Evolutionary conservation across 1,140 invertebrate genomes (phyloP), one percentile per base, ranked within the genome.

Genomic region (Streblospio benedicti): DNA sequence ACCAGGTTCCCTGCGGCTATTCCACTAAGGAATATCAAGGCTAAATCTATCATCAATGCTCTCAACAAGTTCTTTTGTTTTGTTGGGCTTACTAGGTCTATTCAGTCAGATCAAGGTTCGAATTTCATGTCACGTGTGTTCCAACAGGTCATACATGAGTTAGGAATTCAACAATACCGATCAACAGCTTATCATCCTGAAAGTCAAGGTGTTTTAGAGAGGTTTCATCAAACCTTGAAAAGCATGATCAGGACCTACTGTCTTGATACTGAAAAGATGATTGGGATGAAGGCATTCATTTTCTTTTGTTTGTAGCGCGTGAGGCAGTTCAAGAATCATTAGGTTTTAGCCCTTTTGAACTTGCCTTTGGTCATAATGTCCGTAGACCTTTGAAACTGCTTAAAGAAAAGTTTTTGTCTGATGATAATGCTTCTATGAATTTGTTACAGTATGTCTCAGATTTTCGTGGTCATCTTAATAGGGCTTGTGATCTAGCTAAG

Each of bases 41-140:
- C 51, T 27, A 6, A 6, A 9, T 20, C 51, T 5, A 28, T 53
- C 6, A 30, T 30, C 12, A 53, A 53, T 16, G 51, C 51, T 6
- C 5, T 53, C 16, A 23, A 16, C 14, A 20, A 53, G 14, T 53
- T 38, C 43, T 57, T 57, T 31, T 25, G 27, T 5, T 6, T 4
- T 38, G 12, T 57, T 27, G 43, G 56, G 16, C 41, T 57, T 4
- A 25, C 56, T 9, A 28, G 27, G 43, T 18, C 28, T 6, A 57
- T 25, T 12, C 56, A 57, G 28, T 57, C 56, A 5, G 56, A 57
- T 49, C 47, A 2, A 43, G 57, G 57, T 9, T 52, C 57, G 4
- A 59, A 52, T 35, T 59, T 53, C 31, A 56, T 0, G 27, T 58
- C 56, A 50, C 12, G 18, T 3, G 30, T 58, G 28, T 49, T 58